Evolutionary conservation across 2,113 vertebrate genomes (phyloP).

Genomic region (Nibea coibor): DNA sequence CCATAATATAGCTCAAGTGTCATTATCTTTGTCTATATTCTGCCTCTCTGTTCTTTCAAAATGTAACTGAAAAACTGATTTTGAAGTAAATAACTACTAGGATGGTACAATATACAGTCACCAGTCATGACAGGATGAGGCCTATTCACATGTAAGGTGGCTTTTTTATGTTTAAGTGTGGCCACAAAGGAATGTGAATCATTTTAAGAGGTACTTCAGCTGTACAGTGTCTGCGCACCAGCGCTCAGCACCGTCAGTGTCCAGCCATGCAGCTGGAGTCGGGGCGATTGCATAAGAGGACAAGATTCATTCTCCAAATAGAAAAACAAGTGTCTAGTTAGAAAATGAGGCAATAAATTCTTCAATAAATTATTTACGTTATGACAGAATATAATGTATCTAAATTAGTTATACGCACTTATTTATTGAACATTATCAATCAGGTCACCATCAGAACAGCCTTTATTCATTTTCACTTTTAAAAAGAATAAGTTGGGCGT

Average conservation of each 20-base stretch:
- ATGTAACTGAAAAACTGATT: neutral
- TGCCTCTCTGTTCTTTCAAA: neutral
- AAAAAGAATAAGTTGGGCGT: neutral
- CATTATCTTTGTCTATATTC: neutral
- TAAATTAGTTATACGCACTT: neutral
- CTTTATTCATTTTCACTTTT: neutral
- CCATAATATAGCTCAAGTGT: neutral
- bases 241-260: slow-evolving; percentile 32
- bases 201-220: slow-evolving; percentile 73
- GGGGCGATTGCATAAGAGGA: slow-evolving; percentile 46
- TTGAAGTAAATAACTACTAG: slow-evolving; percentile 1
- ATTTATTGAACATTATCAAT: neutral
- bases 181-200: slow-evolving; percentile 65
- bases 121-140: neutral
- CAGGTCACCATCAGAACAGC: neutral
- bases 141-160: slow-evolving; percentile 14
- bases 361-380: no score
- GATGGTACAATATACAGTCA: neutral
- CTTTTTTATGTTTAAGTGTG: slow-evolving; percentile 60
- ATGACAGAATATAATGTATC: neutral
- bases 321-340: neutral
- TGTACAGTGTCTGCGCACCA: slow-evolving; percentile 55
- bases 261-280: slow-evolving; percentile 8
- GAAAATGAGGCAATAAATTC: neutral
- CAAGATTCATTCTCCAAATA: neutral